Base-by-base conservation (phyloP, 1,140 invertebrate genomes). In the Zaprionus kolodkinae region DNA sequence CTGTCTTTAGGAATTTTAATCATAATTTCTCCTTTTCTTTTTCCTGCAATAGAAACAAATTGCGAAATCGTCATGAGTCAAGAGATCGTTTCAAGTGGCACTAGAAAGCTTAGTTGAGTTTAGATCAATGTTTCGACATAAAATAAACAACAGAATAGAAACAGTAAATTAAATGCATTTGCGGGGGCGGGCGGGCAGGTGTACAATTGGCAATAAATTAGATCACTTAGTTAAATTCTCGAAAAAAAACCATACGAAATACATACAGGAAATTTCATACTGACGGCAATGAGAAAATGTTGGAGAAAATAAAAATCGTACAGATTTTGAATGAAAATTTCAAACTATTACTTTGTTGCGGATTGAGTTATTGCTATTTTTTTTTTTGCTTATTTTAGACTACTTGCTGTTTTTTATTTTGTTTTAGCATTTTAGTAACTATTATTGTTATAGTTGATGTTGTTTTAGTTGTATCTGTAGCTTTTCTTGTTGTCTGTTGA, bases 11-110 rank as follows among this genome's bases (percentile, higher is more conserved):
- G 86, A 89, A 86, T 91, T 91, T 91, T 91, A 91, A 91, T 91
- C 91, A 91, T 91, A 91, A 91, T 86, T 91, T 91, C 86, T 91
- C 84, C 90, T 91, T 88, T 91, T 91, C 90, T 91, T 91, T 91
- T 91, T 91, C 90, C 90, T 91, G 90, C 74, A 91, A 91, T 85
- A 82, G 78, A 90, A 85, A 85, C 67, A 84, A 79, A 90, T 78
- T 67, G 80, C 78, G 73, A 86, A 80, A 81, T 68, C 59, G 70
- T 50, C 64, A 69, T 74, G 35, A 74, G 62, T 74, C 65, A 67
- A 68, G 33, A 69, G 72, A 50, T 74, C 43, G 57, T 25, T 56
- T 43, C 33, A 68, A 60, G 40, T 73, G 64, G 64, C 72, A 69
- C 66, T 62, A 70, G 27, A 55, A 76, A 72, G 54, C 38, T 45